A percentile compares a stretch with the other conserved stretches of the same genome.
phyloP scores from a whole-genome alignment of 1,140 invertebrate species.

The Saccostrea glomerata region DNA sequence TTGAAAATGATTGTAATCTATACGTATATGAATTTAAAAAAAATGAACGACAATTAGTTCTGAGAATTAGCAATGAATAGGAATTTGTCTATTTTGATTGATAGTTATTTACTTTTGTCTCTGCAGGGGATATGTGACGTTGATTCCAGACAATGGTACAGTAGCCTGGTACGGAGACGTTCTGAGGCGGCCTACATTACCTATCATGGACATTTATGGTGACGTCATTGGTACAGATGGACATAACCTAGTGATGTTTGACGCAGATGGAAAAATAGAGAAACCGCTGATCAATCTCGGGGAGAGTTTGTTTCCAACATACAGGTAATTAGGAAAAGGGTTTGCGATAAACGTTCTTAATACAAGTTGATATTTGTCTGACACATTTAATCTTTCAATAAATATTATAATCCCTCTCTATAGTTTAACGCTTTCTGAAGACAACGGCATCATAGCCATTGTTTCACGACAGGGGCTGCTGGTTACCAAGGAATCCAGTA shows the following conservation, averaged over 20 bases:
- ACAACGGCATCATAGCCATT: constrained; percentile 37
- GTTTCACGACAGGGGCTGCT: constrained; percentile 41
- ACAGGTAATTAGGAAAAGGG: constrained; percentile 43
- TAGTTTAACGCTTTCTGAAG: neutral
- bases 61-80: too few species aligned
- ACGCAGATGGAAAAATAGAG: constrained; percentile 53
- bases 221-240: constrained; percentile 68
- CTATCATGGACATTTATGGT: constrained; percentile 66
- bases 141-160: constrained; percentile 59
- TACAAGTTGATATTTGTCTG: neutral
- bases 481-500: constrained; percentile 39
- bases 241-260: constrained; percentile 58
- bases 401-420: too few species aligned
- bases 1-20: too few species aligned
- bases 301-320: constrained; percentile 53
- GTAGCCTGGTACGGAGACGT: constrained; percentile 59
- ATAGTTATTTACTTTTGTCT: neutral
- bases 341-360: neutral
- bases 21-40: too few species aligned
- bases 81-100: neutral
- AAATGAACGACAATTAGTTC: too few species aligned
- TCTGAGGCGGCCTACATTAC: constrained; percentile 63
- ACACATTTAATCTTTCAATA: neutral
- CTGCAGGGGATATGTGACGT: constrained; percentile 65
- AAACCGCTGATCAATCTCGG: constrained; percentile 53